Base-by-base conservation (phyloP, 2,113 vertebrate genomes). In the Etia nguti region DNA sequence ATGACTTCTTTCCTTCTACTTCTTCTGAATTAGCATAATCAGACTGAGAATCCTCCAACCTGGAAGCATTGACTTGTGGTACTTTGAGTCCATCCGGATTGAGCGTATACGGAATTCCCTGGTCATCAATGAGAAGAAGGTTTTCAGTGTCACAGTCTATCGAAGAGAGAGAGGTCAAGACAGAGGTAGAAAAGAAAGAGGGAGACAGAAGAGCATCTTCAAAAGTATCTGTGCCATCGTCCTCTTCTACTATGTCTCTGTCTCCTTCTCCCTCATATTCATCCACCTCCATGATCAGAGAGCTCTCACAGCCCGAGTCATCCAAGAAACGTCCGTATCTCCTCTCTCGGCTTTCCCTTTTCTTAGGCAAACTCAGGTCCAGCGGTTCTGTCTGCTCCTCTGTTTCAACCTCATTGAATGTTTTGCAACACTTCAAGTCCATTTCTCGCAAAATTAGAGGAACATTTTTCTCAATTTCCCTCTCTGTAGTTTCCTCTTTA, bases 261-360 rank as follows among this genome's bases (percentile, higher is more conserved):
- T 95, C 94, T 55, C 94, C 94, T 3, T 96, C 94, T 65, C 96
- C 95, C 43, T 96, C 96, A 4, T 96, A 96, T 82, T 97, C 96
- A 62, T 97, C 96, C 15, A 97, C 96, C 86, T 97, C 96, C 96
- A 97, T 97, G 10, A 96, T 94, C 83, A 97, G 86, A 10, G 94
- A 95, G 62, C 93, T 93, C 84, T 96, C 95, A 8, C 79, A 89
- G 70, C 80, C 93, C 1, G 88, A 89, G 13, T 95, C 93, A 1
- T 94, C 94, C 83, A 92, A 81, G 10, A 94, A 60, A 41, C 87
- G 87, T 10, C 88, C 94, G 6, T 79, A 89, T 29, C 88, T 90
- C 77, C 83, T 90, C 29, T 90, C 91, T 10, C 59, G 85, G 46
- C 43, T 73, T 15, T 91, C 94, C 52, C 56, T 85, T 80, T 88